Percentiles rank a stretch among this genome's conserved stretches.
phyloP scores from a whole-genome alignment of 2,888 invertebrate species.

The Acronicta leporina region DNA sequence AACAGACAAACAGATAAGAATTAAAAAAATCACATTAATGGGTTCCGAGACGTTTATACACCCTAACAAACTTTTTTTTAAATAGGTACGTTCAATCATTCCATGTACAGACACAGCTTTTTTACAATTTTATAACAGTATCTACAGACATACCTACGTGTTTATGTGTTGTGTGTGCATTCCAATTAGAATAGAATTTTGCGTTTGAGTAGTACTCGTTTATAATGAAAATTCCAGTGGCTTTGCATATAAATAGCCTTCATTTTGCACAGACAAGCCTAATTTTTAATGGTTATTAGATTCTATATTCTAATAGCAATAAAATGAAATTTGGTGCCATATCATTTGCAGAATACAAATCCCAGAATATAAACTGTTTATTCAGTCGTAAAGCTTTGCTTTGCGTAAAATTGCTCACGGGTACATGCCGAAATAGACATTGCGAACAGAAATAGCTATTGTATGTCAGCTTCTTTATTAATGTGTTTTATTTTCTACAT shows the following conservation, averaged over 20 bases:
- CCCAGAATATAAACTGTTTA: conserved; percentile 27
- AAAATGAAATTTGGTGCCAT: conserved; percentile 3
- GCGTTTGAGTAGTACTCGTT: not conserved
- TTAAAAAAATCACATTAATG: too few relatives aligned
- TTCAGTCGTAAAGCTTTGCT: conserved; percentile 22
- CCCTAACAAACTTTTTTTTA: too few relatives aligned
- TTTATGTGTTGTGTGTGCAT: not conserved
- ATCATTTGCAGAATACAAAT: conserved; percentile 19
- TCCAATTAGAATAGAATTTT: conserved; percentile 1
- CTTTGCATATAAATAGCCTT: not conserved
- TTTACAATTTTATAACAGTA: too few relatives aligned
- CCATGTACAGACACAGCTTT: too few relatives aligned
- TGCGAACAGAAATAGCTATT: not conserved
- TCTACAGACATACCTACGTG: too few relatives aligned
- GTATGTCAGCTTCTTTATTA: not conserved
- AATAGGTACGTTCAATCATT: too few relatives aligned
- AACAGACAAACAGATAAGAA: too few relatives aligned
- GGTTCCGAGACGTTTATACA: too few relatives aligned
- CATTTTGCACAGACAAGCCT: not conserved
- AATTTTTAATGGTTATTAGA: not conserved
- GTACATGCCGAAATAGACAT: conserved; percentile 1
- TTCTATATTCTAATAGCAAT: not conserved
- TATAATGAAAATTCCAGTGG: not conserved
- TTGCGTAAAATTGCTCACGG: not conserved
- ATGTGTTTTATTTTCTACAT: conserved; percentile 1